Evolutionary conservation across 2,888 invertebrate genomes (phyloP).

Genomic region (Amphiduros pacificus): DNA sequence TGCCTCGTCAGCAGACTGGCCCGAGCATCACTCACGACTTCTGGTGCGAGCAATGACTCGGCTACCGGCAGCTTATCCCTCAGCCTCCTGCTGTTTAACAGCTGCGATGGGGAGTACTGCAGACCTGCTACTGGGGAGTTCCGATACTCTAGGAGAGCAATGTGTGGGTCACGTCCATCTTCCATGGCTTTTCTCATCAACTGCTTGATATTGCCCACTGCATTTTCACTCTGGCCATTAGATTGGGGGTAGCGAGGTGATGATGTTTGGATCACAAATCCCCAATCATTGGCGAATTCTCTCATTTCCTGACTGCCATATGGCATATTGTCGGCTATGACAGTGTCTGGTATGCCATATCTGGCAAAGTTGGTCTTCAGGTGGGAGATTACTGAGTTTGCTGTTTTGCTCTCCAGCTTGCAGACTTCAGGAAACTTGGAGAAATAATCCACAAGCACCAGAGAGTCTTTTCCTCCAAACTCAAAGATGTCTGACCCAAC

Average conservation of each 20-base stretch:
- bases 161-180: constrained; percentile 23
- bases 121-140: constrained; percentile 29
- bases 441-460: constrained; percentile 31
- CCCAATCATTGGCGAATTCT: constrained; percentile 22
- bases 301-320: constrained; percentile 19
- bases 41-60: neutral
- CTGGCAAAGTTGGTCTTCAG: constrained; percentile 27
- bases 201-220: constrained; percentile 24
- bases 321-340: constrained; percentile 31
- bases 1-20: neutral
- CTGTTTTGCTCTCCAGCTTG: constrained; percentile 24
- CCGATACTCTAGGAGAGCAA: constrained; percentile 27
- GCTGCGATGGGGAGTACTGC: constrained; percentile 25
- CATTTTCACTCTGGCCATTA: constrained; percentile 26
- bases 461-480: constrained; percentile 19
- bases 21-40: neutral
- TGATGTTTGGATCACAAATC: constrained; percentile 13
- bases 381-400: constrained; percentile 16
- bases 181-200: constrained; percentile 24
- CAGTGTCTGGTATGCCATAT: constrained; percentile 27
- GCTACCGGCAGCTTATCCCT: constrained; percentile 20
- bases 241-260: constrained; percentile 23
- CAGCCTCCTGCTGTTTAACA: constrained; percentile 28
- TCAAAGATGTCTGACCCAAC: constrained; percentile 27
- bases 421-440: constrained; percentile 33